Conservation (phyloP, 2,888 invertebrate species). For the Plebejus melissa region DNA sequence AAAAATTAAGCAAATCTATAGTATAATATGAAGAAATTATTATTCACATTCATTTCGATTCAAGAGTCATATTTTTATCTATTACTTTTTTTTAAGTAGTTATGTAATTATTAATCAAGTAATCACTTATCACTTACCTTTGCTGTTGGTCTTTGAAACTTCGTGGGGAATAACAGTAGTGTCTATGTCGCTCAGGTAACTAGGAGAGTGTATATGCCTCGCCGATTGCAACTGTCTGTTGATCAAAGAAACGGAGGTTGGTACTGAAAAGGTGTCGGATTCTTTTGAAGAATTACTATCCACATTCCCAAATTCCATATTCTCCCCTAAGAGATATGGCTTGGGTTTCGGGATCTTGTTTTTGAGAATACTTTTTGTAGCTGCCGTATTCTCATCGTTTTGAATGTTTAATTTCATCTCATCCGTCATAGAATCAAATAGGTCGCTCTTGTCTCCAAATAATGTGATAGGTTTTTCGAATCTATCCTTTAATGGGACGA, state of each 20-base stretch:
- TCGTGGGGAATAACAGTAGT: conserved; percentile 43
- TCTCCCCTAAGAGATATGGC: conserved; percentile 86
- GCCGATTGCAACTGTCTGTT: conserved; percentile 60
- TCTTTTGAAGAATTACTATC: conserved; percentile 38
- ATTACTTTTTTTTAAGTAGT: conserved; percentile 19
- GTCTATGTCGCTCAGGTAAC: conserved; percentile 43
- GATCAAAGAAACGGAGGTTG: conserved; percentile 60
- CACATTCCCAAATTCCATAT: conserved; percentile 70
- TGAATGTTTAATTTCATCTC: conserved; percentile 42
- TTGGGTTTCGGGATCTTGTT: conserved; percentile 86
- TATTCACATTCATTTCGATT: no score
- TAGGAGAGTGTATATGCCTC: conserved; percentile 46
- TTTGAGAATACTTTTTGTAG: conserved; percentile 85
- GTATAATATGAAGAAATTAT: no score
- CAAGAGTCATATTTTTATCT: not conserved
- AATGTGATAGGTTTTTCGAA: conserved; percentile 80
- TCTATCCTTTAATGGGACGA: conserved; percentile 64
- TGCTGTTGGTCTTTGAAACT: conserved; percentile 51
- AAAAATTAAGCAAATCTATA: no score
- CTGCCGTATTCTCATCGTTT: conserved; percentile 71
- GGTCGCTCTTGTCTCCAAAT: conserved; percentile 76
- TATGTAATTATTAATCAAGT: not conserved
- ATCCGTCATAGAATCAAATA: conserved; percentile 43
- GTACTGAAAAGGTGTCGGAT: conserved; percentile 40
- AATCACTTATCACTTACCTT: conserved; percentile 46